Evolutionary conservation across 2,797 vertebrate genomes (phyloP).

Genomic region (Tarsius wallacei): DNA sequence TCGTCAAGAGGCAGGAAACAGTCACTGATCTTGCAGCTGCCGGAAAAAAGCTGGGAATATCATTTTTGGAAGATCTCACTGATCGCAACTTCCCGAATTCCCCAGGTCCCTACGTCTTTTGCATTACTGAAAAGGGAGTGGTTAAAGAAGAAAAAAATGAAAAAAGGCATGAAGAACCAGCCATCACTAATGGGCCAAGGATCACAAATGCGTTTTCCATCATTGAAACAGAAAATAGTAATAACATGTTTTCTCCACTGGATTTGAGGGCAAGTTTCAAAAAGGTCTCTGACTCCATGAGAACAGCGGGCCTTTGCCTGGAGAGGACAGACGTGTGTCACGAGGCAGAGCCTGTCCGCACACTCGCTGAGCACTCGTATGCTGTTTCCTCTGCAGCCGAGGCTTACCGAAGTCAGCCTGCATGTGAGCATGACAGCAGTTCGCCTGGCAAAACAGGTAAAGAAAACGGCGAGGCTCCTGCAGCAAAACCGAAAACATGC

Average conservation of each 20-base stretch:
- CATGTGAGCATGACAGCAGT: constrained; percentile 74
- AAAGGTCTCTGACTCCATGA: constrained; percentile 92
- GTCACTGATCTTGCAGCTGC: constrained; percentile 95
- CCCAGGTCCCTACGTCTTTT: constrained; percentile 89
- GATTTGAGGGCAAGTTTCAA: constrained; percentile 93
- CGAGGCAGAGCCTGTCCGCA: constrained; percentile 94
- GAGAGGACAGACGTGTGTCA: constrained; percentile 88
- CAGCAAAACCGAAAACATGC: constrained; percentile 80
- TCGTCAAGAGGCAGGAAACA: constrained; percentile 93
- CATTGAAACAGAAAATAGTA: constrained; percentile 95
- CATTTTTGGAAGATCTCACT: constrained; percentile 96
- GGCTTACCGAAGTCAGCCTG: constrained; percentile 87
- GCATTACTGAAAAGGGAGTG: constrained; percentile 90
- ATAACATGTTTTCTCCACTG: constrained; percentile 95
- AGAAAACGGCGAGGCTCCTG: constrained; percentile 83
- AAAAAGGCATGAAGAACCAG: constrained; percentile 94
- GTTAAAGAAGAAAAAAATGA: constrained; percentile 94
- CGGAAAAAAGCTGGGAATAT: constrained; percentile 97
- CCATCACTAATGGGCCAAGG: constrained; percentile 95
- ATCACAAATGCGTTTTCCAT: constrained; percentile 99
- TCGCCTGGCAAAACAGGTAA: constrained; percentile 78
- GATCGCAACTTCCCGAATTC: constrained; percentile 91
- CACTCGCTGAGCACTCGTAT: constrained; percentile 97
- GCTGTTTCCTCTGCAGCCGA: constrained; percentile 93
- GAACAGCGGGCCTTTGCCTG: constrained; percentile 88